These are phyloP conservation scores for Latrodectus hesperus DNA, from an alignment of 2,888 invertebrate genomes.

Conservation along the genomic window DNA sequence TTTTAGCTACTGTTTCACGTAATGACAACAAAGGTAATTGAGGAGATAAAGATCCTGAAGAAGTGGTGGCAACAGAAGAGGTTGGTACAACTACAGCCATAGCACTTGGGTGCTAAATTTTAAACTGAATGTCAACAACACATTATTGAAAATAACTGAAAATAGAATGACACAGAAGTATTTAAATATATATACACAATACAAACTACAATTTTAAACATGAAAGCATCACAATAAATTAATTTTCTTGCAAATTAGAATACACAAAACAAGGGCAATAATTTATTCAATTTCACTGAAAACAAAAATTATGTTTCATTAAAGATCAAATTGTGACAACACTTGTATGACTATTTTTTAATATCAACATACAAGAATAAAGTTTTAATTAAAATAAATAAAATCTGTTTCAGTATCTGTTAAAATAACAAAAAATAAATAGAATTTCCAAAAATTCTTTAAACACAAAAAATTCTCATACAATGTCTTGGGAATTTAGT, in stretches of 20 bases:
- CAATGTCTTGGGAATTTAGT: too few species aligned
- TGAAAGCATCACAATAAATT: neutral
- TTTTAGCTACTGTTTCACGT: slow-evolving; percentile 64
- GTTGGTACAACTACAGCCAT: slow-evolving; percentile 58
- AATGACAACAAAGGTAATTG: slow-evolving; percentile 62
- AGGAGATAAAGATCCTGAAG: slow-evolving; percentile 36
- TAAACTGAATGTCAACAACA: neutral
- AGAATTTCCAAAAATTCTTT: too few species aligned
- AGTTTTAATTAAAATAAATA: too few species aligned
- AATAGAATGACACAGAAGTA: neutral
- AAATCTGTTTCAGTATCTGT: too few species aligned
- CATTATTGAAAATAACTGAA: neutral
- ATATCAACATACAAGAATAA: too few species aligned
- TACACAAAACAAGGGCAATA: neutral
- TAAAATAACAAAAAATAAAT: too few species aligned
- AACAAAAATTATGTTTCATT: neutral
- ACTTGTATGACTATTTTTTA: too few species aligned
- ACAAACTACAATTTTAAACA: neutral
- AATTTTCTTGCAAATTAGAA: neutral
- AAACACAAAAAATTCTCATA: too few species aligned
- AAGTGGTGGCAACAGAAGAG: slow-evolving; percentile 49
- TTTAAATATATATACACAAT: neutral
- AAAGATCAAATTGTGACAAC: too few species aligned
- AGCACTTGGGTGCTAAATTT: slow-evolving; percentile 15
- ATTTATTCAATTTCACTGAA: neutral